Conservation (phyloP, 2,888 invertebrate genomes). For the Elysia crispata region DNA sequence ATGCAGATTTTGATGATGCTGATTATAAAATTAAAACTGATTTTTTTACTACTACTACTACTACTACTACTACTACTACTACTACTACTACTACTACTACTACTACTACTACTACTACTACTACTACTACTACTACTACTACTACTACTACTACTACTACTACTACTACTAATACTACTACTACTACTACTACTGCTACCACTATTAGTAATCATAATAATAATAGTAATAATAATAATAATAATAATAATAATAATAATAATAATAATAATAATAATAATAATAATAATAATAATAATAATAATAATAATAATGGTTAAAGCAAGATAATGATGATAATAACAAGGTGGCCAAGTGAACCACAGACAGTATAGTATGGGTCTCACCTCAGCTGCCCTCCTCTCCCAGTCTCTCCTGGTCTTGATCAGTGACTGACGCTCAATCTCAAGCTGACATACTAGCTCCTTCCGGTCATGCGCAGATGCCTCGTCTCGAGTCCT, state of each 20-base stretch:
- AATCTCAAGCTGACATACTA: conserved; percentile 84
- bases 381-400: conserved; percentile 61
- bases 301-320: background rate
- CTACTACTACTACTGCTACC: too few relatives aligned
- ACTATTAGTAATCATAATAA: background rate
- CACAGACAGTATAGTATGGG: background rate
- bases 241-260: background rate
- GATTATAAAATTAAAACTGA: too few relatives aligned
- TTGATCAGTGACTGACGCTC: conserved; percentile 59
- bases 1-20: too few relatives aligned
- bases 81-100: too few relatives aligned
- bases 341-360: background rate
- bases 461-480: conserved; percentile 80
- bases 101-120: too few relatives aligned
- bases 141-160: background rate
- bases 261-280: background rate
- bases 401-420: conserved; percentile 59
- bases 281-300: background rate
- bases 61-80: too few relatives aligned
- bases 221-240: background rate
- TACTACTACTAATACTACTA: too few relatives aligned
- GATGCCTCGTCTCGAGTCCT: conserved; percentile 67
- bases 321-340: background rate
- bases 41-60: too few relatives aligned
- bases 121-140: background rate